Evolutionary conservation across 1,140 invertebrate genomes (phyloP).

Genomic region (Drosophila saltans): DNA sequence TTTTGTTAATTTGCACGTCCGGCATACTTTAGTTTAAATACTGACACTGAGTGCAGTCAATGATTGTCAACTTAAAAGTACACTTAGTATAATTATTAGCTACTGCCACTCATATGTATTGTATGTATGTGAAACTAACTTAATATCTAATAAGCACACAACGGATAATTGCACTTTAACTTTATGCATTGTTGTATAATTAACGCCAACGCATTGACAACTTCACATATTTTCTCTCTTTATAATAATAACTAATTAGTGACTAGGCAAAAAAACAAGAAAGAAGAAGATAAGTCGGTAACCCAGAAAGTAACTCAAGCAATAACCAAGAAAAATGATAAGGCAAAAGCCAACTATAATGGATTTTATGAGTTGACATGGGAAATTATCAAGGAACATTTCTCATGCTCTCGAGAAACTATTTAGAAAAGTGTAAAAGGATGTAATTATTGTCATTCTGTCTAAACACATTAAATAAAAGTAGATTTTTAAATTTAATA

Average conservation of each 20-base stretch:
- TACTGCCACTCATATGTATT: background rate
- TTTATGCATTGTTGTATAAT: constrained; percentile 61
- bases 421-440: background rate
- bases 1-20: background rate
- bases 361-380: constrained; percentile 1
- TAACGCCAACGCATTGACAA: constrained; percentile 65
- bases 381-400: background rate
- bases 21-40: constrained; percentile 3
- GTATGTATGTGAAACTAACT: constrained; percentile 35
- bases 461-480: constrained; percentile 23
- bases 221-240: constrained; percentile 21
- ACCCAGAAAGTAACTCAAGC: constrained; percentile 49
- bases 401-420: background rate
- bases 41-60: constrained; percentile 2
- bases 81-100: constrained; percentile 12
- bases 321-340: constrained; percentile 33
- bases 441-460: background rate
- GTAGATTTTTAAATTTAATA: constrained; percentile 14
- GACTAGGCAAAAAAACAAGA: constrained; percentile 51
- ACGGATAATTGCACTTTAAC: constrained; percentile 44
- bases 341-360: constrained; percentile 1
- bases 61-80: constrained; percentile 9
- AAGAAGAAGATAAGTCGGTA: constrained; percentile 22
- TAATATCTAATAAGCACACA: constrained; percentile 52
- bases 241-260: constrained; percentile 69